Evolutionary conservation across 2,113 vertebrate genomes (phyloP).

Genomic region (Pholis gunnellus): DNA sequence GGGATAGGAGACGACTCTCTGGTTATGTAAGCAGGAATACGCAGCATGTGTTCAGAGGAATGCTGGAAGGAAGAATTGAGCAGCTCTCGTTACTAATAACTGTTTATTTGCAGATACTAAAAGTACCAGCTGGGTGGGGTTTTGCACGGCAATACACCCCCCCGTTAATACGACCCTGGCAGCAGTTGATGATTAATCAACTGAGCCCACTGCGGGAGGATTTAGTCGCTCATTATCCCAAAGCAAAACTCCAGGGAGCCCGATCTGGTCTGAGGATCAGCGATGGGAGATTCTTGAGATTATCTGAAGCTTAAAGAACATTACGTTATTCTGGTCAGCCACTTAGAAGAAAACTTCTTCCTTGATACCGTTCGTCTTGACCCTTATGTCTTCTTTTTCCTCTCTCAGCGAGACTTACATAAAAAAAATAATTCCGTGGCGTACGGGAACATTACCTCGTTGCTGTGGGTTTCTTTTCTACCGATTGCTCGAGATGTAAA

Average conservation of each 20-base stretch:
- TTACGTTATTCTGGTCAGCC: neutral
- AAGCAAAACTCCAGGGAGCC: slow-evolving; percentile 43
- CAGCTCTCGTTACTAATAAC: neutral
- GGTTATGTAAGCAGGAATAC: neutral
- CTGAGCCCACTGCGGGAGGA: slow-evolving; percentile 32
- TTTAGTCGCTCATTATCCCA: slow-evolving; percentile 61
- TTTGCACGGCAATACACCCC: neutral
- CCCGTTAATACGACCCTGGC: slow-evolving; percentile 11
- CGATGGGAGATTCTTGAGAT: slow-evolving; percentile 4
- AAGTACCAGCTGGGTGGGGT: slow-evolving; percentile 11
- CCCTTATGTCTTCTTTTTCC: neutral
- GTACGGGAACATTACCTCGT: neutral
- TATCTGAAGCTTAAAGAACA: slow-evolving; percentile 11
- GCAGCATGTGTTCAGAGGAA: slow-evolving; percentile 1
- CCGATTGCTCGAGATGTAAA: neutral
- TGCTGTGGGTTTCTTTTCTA: neutral
- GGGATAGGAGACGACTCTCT: neutral
- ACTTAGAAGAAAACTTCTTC: neutral
- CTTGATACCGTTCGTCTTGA: neutral
- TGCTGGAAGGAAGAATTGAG: neutral
- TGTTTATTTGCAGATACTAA: slow-evolving; percentile 17
- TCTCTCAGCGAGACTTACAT: neutral
- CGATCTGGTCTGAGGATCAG: slow-evolving; percentile 26
- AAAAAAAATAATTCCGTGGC: neutral
- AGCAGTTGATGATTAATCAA: slow-evolving; percentile 66